These are phyloP conservation scores for Cherax destructor DNA, from an alignment of 1,140 invertebrate genomes.

Conservation along the genomic window DNA sequence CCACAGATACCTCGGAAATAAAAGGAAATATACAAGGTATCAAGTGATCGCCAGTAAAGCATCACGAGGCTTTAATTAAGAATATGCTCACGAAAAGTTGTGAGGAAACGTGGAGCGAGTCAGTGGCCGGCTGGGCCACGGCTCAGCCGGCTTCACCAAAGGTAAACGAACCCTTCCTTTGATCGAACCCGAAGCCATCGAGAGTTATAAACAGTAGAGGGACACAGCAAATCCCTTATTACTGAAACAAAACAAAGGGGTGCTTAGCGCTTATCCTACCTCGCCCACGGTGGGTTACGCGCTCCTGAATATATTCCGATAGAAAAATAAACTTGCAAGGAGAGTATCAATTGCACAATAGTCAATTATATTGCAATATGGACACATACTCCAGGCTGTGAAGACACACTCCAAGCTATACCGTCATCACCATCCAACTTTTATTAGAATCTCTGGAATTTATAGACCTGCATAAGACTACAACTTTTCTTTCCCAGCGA, in stretches of 20 bases:
- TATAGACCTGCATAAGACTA: slow-evolving; percentile 68
- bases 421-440: slow-evolving; percentile 67
- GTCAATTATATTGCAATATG: slow-evolving; percentile 65
- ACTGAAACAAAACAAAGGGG: slow-evolving; percentile 46
- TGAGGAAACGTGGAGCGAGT: slow-evolving; percentile 1
- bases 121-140: neutral
- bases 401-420: slow-evolving; percentile 44
- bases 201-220: slow-evolving; percentile 34
- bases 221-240: slow-evolving; percentile 9
- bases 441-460: slow-evolving; percentile 65
- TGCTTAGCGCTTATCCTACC: neutral
- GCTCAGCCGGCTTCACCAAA: neutral
- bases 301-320: slow-evolving; percentile 39
- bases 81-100: slow-evolving; percentile 53
- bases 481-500: slow-evolving; percentile 60
- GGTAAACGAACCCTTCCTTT: slow-evolving; percentile 24
- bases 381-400: slow-evolving; percentile 17
- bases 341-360: slow-evolving; percentile 62
- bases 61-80: slow-evolving; percentile 59
- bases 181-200: slow-evolving; percentile 2
- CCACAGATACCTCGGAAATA: slow-evolving; percentile 15
- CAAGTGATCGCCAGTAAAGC: slow-evolving; percentile 57
- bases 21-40: slow-evolving; percentile 47
- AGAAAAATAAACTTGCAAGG: slow-evolving; percentile 48
- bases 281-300: neutral